These are phyloP conservation scores for Sclerurus mexicanus DNA, from an alignment of 2,113 vertebrate species.

Conservation along the genomic window DNA sequence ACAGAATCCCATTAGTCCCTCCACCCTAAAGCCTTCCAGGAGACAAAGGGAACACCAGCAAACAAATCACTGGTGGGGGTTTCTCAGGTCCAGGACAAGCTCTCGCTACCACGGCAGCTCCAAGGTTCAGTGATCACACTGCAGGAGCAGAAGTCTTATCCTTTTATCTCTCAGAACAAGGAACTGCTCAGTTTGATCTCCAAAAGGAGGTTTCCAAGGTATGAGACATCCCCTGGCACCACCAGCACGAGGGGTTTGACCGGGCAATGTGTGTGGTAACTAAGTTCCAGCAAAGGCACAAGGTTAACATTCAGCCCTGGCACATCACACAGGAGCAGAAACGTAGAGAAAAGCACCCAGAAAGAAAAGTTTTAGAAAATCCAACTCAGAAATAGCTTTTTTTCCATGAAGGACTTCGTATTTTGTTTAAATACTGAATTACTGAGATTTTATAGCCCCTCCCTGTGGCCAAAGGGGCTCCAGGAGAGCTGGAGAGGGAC, in stretches of 20 bases:
- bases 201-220: neutral
- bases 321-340: neutral
- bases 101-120: neutral
- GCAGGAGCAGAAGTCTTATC: neutral
- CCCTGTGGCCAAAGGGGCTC: neutral
- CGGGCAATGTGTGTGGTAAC: neutral
- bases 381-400: neutral
- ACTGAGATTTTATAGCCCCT: neutral
- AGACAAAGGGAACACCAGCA: neutral
- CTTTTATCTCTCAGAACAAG: neutral
- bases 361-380: neutral
- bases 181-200: neutral
- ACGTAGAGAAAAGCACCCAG: neutral
- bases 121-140: neutral
- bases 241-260: neutral
- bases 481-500: neutral
- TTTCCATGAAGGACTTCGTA: neutral
- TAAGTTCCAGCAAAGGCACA: neutral
- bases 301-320: neutral
- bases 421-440: neutral
- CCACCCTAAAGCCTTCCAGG: neutral
- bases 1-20: neutral
- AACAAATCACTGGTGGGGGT: neutral
- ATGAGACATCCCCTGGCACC: neutral
- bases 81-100: neutral